These are phyloP conservation scores for Genyomyrus donnyi DNA, from an alignment of 2,113 vertebrate genomes.

Conservation along the genomic window DNA sequence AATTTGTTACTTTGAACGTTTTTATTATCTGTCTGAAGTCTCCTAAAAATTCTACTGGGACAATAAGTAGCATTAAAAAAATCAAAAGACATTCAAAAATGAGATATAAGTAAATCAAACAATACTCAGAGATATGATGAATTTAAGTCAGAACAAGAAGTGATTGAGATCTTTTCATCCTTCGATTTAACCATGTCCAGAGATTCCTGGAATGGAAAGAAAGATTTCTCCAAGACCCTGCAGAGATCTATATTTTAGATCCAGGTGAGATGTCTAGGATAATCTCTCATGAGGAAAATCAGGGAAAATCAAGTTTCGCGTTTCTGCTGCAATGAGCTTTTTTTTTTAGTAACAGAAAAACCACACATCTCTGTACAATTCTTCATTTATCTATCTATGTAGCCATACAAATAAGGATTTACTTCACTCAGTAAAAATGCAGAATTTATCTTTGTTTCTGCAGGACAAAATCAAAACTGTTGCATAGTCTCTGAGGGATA, in stretches of 20 bases:
- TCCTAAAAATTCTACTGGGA: neutral
- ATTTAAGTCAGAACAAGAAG: neutral
- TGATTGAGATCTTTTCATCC: neutral
- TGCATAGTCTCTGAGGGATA: neutral
- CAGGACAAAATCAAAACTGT: neutral
- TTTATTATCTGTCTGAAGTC: neutral
- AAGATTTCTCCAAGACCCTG: neutral
- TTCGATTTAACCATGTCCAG: neutral
- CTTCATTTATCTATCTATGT: neutral
- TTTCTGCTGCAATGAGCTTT: neutral
- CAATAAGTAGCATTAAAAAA: neutral
- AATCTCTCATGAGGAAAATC: neutral
- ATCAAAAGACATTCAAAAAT: neutral
- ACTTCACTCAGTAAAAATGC: neutral
- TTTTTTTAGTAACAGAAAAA: neutral
- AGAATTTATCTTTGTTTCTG: neutral
- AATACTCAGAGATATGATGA: neutral
- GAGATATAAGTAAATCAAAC: neutral
- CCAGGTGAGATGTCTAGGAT: neutral
- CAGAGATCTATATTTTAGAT: conserved; percentile 4
- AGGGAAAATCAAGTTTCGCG: neutral
- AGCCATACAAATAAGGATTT: neutral
- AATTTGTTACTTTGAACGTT: neutral
- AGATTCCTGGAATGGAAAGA: neutral
- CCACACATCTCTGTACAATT: neutral